Evolutionary conservation across 2,113 vertebrate genomes (phyloP).

Genomic region (Onychostoma macrolepis): DNA sequence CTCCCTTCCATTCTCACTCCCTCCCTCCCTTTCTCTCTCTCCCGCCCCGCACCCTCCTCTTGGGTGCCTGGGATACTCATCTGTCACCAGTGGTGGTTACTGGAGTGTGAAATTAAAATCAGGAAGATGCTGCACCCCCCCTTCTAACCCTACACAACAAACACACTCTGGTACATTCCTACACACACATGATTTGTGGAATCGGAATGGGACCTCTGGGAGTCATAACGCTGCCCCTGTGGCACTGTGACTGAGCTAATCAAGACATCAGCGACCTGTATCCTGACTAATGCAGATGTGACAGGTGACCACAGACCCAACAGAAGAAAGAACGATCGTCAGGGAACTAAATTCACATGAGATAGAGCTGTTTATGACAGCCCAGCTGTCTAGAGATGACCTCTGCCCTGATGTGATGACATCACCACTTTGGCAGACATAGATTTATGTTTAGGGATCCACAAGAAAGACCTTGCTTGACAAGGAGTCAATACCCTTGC

Average conservation of each 20-base stretch:
- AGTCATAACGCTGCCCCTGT: constrained; percentile 69
- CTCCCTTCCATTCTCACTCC: constrained; percentile 50
- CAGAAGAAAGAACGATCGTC: not conserved
- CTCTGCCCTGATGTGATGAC: constrained; percentile 36
- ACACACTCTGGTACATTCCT: constrained; percentile 21
- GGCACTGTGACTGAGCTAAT: constrained; percentile 76
- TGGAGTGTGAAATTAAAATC: constrained; percentile 91
- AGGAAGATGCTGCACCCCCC: constrained; percentile 49
- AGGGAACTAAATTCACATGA: not conserved
- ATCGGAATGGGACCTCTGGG: constrained; percentile 66
- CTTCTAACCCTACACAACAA: constrained; percentile 44
- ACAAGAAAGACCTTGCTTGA: not conserved
- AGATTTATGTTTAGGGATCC: not conserved
- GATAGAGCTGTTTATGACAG: constrained; percentile 3
- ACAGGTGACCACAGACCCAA: constrained; percentile 44
- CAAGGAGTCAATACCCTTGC: not conserved
- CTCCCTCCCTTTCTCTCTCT: constrained; percentile 11
- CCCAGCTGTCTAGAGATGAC: not conserved
- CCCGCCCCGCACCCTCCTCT: constrained; percentile 37
- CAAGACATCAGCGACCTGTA: constrained; percentile 60
- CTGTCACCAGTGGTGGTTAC: constrained; percentile 79
- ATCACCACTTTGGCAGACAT: constrained; percentile 52
- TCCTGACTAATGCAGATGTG: constrained; percentile 48
- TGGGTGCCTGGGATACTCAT: constrained; percentile 78
- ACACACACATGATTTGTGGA: constrained; percentile 53